Base-by-base conservation (phyloP, 2,113 vertebrate species). In the Pipa parva region DNA sequence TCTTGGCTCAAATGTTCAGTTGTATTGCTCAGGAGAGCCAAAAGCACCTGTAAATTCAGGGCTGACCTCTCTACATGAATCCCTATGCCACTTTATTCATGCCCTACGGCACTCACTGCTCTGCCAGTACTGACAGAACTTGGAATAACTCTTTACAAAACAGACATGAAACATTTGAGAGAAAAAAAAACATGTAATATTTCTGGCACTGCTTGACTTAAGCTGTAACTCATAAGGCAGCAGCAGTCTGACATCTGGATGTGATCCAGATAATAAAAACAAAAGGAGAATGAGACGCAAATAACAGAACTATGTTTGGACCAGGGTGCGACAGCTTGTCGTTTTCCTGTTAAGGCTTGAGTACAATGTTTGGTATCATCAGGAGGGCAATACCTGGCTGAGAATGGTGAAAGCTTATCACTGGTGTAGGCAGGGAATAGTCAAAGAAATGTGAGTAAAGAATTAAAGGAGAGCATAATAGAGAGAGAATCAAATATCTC, bases 231-330 rank as follows among this genome's bases (percentile, higher is more conserved):
- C 31, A 45, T 7, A 24, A 22, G 33, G 26, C 66, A 70, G 66
- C 20, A 39, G 24, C 36, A 31, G 37, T 54, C 51, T 70, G 66
- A 70, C 66, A 70, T 51, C 31, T 70, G 66, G 58, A 61, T 31
- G 24, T 29, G 46, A 28, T 60, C 58, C 66, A 61, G 26, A 60
- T 60, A 68, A n/a, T n/a, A n/a, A n/a, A n/a, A n/a, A n/a, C n/a
- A n/a, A n/a, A n/a, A n/a, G n/a, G n/a, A n/a, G n/a, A n/a, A n/a
- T n/a, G n/a, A n/a, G n/a, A n/a, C n/a, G n/a, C n/a, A n/a, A n/a
- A n/a, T n/a, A n/a, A n/a, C n/a, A n/a, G n/a, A n/a, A n/a, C n/a
- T n/a, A n/a, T n/a, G n/a, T n/a, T n/a, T n/a, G n/a, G n/a, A n/a
- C n/a, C n/a, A n/a, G n/a, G n/a, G n/a, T n/a, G n/a, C n/a, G n/a